Conservation (phyloP, 1,140 invertebrate genomes). For the Drosophila gunungcola region DNA sequence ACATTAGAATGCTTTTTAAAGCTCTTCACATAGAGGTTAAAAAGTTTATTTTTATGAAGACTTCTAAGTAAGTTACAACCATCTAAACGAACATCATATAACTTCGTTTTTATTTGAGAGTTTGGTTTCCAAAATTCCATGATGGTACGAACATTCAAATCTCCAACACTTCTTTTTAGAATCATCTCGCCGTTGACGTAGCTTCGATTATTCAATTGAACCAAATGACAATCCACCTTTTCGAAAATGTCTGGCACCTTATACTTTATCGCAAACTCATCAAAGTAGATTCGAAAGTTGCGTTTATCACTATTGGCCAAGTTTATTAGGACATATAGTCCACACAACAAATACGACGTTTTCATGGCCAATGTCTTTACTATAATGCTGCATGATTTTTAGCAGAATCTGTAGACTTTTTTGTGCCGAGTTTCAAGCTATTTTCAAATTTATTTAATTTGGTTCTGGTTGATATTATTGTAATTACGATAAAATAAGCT, state of each 20-base stretch:
- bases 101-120: conserved; percentile 9
- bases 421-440: not conserved
- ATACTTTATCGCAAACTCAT: conserved; percentile 25
- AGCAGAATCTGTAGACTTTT: not conserved
- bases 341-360: conserved; percentile 15
- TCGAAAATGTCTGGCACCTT: conserved; percentile 8
- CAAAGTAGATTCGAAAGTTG: conserved; percentile 29
- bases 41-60: conserved; percentile 35
- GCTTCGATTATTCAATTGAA: conserved; percentile 26
- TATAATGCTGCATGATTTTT: conserved; percentile 1
- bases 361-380: conserved; percentile 24
- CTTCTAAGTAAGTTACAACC: conserved; percentile 29
- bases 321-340: conserved; percentile 8
- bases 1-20: conserved; percentile 27
- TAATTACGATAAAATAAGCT: not conserved
- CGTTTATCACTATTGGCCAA: conserved; percentile 3
- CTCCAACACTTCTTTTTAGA: conserved; percentile 13
- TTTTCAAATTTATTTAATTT: conserved; percentile 1
- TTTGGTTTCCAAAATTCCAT: conserved; percentile 35
- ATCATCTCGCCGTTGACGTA: conserved; percentile 25
- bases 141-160: conserved; percentile 14
- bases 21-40: conserved; percentile 32
- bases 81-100: conserved; percentile 42
- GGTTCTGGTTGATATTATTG: conserved; percentile 12
- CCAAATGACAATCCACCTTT: conserved; percentile 1